A percentile compares a stretch with the other conserved stretches of the same genome.
Conservation (phyloP, 2,888 invertebrate genomes). For the Callyntrura sp. region DNA sequence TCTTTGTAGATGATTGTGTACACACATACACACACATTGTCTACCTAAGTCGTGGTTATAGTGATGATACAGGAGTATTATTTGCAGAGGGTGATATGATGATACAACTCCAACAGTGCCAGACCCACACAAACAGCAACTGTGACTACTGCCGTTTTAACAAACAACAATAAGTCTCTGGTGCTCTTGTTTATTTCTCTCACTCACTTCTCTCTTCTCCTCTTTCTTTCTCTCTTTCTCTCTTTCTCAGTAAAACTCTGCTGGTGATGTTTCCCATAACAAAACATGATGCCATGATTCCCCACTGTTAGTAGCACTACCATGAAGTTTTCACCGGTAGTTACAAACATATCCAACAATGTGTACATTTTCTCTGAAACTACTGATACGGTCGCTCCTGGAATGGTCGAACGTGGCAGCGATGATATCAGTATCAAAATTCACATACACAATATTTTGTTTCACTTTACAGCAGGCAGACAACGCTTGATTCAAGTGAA, state of each 20-base stretch:
- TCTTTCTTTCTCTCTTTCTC: slow-evolving; percentile 23
- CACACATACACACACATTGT: neutral
- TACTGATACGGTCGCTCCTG: neutral
- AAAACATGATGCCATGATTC: slow-evolving; percentile 55
- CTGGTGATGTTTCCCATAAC: slow-evolving; percentile 69
- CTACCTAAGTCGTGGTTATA: no score
- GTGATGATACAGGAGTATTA: slow-evolving; percentile 11
- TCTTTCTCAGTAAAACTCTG: slow-evolving; percentile 45
- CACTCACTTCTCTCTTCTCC: neutral
- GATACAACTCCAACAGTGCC: slow-evolving; percentile 35
- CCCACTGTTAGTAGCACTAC: slow-evolving; percentile 25
- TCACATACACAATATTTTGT: slow-evolving; percentile 66
- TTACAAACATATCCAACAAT: neutral
- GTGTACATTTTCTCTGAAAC: neutral
- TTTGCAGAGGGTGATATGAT: slow-evolving; percentile 42
- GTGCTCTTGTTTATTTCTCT: slow-evolving; percentile 26
- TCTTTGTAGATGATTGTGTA: neutral
- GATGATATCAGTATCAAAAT: slow-evolving; percentile 64
- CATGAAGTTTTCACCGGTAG: slow-evolving; percentile 44
- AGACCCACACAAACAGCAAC: neutral
- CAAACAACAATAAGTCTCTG: neutral
- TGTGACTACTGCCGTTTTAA: no score
- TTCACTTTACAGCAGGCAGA: slow-evolving; percentile 30
- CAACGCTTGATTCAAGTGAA: neutral
- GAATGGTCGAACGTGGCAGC: neutral